Evolutionary conservation across 2,797 vertebrate genomes (phyloP).

Genomic region (Micropoecilia bifurca): DNA sequence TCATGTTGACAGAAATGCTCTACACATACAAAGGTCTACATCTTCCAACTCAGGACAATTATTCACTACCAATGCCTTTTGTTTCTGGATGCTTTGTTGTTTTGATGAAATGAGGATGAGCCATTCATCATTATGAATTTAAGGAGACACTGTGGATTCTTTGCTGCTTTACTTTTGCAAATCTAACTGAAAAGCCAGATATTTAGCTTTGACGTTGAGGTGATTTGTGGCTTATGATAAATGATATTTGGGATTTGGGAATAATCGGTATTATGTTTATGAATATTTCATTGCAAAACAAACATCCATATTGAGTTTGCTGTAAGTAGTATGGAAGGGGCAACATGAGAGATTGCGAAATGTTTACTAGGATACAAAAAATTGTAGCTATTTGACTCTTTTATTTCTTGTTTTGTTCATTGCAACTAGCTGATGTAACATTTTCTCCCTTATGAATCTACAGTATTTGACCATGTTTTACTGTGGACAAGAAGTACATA

Average conservation of each 20-base stretch:
- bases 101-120: conserved; percentile 57
- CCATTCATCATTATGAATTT: conserved; percentile 70
- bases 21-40: conserved; percentile 59
- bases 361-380: background rate
- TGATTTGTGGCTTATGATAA: conserved; percentile 64
- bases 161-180: conserved; percentile 35
- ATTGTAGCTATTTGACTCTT: background rate
- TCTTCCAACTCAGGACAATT: conserved; percentile 62
- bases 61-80: conserved; percentile 73
- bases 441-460: background rate
- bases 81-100: conserved; percentile 68
- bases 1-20: conserved; percentile 59
- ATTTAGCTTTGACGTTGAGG: conserved; percentile 35
- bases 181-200: conserved; percentile 40
- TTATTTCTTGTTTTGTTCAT: background rate
- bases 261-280: conserved; percentile 40
- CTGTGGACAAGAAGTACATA: background rate
- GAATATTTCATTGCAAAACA: conserved; percentile 43
- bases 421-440: background rate
- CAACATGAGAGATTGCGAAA: background rate
- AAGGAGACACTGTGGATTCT: conserved; percentile 44
- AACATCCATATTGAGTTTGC: background rate
- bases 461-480: background rate
- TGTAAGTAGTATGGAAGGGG: background rate
- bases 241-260: conserved; percentile 40